Base-by-base conservation (phyloP, 1,140 invertebrate species). In the Latrodectus geometricus region DNA sequence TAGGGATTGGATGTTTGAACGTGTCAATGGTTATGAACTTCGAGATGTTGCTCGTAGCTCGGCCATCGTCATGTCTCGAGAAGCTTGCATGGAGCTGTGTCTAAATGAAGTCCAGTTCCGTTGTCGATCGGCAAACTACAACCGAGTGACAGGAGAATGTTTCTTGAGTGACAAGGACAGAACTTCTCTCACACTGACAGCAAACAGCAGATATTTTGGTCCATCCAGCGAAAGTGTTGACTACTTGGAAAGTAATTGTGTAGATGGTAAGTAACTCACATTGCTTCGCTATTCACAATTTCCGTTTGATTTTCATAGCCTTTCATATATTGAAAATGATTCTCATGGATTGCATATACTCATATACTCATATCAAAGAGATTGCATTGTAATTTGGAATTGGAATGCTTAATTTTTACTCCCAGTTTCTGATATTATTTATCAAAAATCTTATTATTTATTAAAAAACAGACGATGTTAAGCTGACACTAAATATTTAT, bases 121-220 rank as follows among this genome's bases (percentile, higher is more conserved):
- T 88, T 98, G 96, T 94, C 95, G 97, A 92, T 97, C 97, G 80
- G 95, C 96, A 88, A 97, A 97, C 92, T 98, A 95, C 92, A 95
- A 95, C 90, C 95, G 96, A 90, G 93, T 93, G 86, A 96, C 95
- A 56, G 95, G 95, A 70, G 94, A 95, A 88, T 98, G 97, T 90
- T 94, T 95, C 89, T 92, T 97, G 74, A 96, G 96, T 12, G 96
- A 96, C 90, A 96, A 97, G 95, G 96, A 98, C 91, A 93, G 96
- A 9, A 87, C 89, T 20, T 86, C 88, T 9, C 61, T 88, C 12
- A 86, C 73, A 4, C 12, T 69, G 20, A 17, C 86, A 11, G 15
- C 66, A 8, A 52, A 73, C 56, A 73, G 20, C 15, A 82, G 78
- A 12, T 54, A 76, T 56, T 81, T 88, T 17, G 52, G 54, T 48